phyloP scores from a whole-genome alignment of 1,140 invertebrate species.

The Aphelinus atriplicis region DNA sequence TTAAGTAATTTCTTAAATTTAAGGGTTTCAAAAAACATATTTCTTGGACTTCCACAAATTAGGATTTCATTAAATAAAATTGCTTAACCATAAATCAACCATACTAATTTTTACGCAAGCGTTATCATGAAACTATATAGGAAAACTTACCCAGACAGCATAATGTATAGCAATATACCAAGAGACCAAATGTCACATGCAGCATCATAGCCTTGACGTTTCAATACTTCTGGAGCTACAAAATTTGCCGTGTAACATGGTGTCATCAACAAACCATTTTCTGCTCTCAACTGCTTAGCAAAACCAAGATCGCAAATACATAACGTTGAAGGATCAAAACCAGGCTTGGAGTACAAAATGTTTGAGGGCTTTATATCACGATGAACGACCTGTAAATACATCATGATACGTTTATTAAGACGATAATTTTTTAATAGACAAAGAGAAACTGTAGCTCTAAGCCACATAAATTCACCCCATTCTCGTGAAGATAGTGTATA shows the following conservation, averaged over 20 bases:
- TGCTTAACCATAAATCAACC: not conserved
- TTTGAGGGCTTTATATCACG: slow-evolving; percentile 98
- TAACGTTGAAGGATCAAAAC: slow-evolving; percentile 81
- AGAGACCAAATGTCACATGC: slow-evolving; percentile 99
- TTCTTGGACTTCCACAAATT: no score
- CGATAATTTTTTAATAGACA: no score
- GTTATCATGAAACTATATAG: no score
- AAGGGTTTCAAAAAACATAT: no score
- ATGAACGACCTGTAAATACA: slow-evolving; percentile 76
- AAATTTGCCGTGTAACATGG: slow-evolving; percentile 99
- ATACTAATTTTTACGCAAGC: not conserved
- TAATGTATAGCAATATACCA: slow-evolving; percentile 95
- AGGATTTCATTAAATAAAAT: no score
- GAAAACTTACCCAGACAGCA: slow-evolving; percentile 86
- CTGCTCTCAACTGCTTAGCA: slow-evolving; percentile 95
- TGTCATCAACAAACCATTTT: slow-evolving; percentile 98
- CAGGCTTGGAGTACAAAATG: slow-evolving; percentile 90
- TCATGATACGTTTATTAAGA: no score
- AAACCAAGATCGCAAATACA: slow-evolving; percentile 96
- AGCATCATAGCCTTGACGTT: slow-evolving; percentile 96
- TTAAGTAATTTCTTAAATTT: no score
- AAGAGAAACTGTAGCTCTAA: no score
- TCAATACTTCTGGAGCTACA: slow-evolving; percentile 97
- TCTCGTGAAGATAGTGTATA: slow-evolving; percentile 93
- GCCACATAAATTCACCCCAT: slow-evolving; percentile 77